Evolutionary conservation across 2,888 invertebrate species (phyloP).

Genomic region (Lymantria monacha): DNA sequence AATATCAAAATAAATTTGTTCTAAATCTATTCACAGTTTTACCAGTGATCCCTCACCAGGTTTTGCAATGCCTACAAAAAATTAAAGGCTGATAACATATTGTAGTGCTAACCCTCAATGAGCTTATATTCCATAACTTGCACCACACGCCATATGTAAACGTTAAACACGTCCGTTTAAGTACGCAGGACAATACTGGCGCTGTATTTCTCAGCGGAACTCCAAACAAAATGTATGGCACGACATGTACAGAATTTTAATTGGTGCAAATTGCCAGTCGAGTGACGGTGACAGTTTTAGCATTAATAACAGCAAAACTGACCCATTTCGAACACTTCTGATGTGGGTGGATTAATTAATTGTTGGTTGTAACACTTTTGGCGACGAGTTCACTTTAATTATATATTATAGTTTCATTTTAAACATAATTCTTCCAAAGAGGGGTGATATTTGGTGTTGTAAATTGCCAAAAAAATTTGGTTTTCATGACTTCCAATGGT

Average conservation of each 20-base stretch:
- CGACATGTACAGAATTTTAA: conserved; percentile 59
- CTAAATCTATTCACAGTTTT: too few relatives aligned
- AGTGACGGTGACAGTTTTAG: conserved; percentile 40
- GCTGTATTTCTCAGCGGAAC: conserved; percentile 45
- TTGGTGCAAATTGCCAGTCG: conserved; percentile 51
- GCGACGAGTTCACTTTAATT: not conserved
- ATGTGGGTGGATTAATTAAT: conserved; percentile 23
- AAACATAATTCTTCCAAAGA: too few relatives aligned
- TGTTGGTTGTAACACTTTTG: conserved; percentile 18
- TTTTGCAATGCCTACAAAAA: too few relatives aligned
- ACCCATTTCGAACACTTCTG: conserved; percentile 21
- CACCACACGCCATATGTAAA: conserved; percentile 26
- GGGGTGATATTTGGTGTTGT: too few relatives aligned
- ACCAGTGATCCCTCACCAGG: too few relatives aligned
- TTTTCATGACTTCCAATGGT: too few relatives aligned
- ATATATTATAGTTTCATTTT: too few relatives aligned
- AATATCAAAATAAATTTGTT: too few relatives aligned
- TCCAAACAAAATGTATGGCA: conserved; percentile 61
- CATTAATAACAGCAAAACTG: conserved; percentile 35
- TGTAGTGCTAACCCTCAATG: too few relatives aligned
- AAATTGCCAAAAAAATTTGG: too few relatives aligned
- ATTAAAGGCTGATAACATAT: too few relatives aligned
- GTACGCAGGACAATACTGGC: conserved; percentile 47
- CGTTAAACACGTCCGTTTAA: conserved; percentile 54
- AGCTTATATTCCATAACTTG: not conserved